Evolutionary conservation across 2,797 vertebrate species (phyloP), one percentile per base, ranked within the genome.

Genomic region (Pangasius krempfi): DNA sequence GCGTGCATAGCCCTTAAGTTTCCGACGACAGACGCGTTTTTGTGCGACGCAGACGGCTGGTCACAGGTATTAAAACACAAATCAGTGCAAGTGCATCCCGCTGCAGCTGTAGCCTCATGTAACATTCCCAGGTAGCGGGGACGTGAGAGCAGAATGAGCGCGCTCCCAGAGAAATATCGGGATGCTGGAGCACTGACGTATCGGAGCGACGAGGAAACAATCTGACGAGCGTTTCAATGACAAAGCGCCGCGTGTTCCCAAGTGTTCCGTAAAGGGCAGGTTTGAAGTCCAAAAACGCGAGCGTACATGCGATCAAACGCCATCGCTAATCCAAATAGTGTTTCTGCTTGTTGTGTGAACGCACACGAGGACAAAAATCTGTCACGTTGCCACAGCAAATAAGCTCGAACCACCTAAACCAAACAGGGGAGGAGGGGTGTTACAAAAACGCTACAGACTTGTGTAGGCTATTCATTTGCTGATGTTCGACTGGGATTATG

Each of bases 311-410:
- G 87, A 88, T 85, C 93, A 92, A 91, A 87, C 88, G 94, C 96
- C 95, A 96, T 96, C 96, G 95, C 94, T 91, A 93, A 95, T 95
- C 95, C 94, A 95, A 95, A 68, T 5, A 60, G 44, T 96, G 94
- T 90, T 94, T 94, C 93, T 90, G 94, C 95, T 92, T 96, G 95
- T 95, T 96, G 95, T 94, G 94, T 94, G 95, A 96, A 97, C 96
- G 96, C 96, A 94, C 96, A 96, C 95, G 96, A 96, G 95, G 95
- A 95, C 33, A 81, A 54, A 95, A 93, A 96, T 97, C 96, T 93
- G 95, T 94, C 93, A 94, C 96, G 97, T 98, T 97, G 97, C 97
- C 97, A 97, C 95, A 94, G 96, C 96, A 96, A 95, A 94, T 93
- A 95, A 89, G 96, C 96, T 96, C 95, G 95, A 96, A 97, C 96